phyloP scores from a whole-genome alignment of 1,140 invertebrate genomes.

The Patella vulgata region DNA sequence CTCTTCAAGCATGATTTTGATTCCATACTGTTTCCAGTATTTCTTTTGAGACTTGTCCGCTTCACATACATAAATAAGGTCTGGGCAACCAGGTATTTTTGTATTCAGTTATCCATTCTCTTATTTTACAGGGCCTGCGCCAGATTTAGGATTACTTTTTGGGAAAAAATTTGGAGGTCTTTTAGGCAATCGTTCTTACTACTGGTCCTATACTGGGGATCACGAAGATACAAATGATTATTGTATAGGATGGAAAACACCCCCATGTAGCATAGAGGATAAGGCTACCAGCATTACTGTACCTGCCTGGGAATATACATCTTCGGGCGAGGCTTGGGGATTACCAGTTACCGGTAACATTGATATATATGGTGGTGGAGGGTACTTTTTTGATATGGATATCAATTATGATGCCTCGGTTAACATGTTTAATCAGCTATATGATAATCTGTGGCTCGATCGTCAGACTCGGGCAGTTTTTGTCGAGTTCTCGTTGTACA shows the following conservation, averaged over 20 bases:
- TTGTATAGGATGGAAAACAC: constrained; percentile 43
- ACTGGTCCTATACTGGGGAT: constrained; percentile 21
- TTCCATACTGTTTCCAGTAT: no score
- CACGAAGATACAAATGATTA: constrained; percentile 36
- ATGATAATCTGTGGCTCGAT: constrained; percentile 68
- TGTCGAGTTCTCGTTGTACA: constrained; percentile 70
- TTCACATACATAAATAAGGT: no score
- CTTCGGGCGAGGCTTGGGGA: constrained; percentile 39
- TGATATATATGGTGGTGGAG: constrained; percentile 44
- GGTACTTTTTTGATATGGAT: constrained; percentile 47
- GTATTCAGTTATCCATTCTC: no score
- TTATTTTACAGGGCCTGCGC: no score
- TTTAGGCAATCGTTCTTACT: constrained; percentile 6
- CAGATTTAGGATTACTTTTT: no score
- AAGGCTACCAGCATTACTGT: constrained; percentile 28
- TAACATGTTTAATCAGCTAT: constrained; percentile 56
- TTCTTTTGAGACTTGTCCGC: no score
- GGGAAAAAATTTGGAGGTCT: not conserved
- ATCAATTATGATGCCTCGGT: constrained; percentile 39
- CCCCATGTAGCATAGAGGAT: constrained; percentile 30
- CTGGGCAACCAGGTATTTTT: no score
- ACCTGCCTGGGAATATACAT: constrained; percentile 43
- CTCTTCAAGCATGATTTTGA: no score
- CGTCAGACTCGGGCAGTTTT: constrained; percentile 68
- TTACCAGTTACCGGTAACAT: constrained; percentile 44